Percentiles rank a stretch among this genome's conserved stretches.
These are phyloP conservation scores for Electrophaes corylata DNA, from an alignment of 2,888 invertebrate species.

Conservation along the genomic window DNA sequence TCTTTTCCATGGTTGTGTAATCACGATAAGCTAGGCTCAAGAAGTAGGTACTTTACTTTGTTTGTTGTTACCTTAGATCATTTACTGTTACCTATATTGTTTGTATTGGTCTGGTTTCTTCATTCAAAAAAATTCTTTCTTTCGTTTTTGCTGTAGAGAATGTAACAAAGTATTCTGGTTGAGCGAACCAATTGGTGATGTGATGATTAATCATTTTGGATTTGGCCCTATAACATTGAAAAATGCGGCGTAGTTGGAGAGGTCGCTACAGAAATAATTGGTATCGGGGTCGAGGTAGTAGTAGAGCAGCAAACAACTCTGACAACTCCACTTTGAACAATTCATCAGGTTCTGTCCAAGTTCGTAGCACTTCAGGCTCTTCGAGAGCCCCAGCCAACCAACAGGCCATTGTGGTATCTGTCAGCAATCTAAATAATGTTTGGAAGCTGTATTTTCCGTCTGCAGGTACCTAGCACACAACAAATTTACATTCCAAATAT, in stretches of 20 bases:
- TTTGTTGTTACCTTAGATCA: no score
- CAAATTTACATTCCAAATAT: not conserved
- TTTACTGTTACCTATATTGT: no score
- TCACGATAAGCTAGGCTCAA: no score
- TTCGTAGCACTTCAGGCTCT: constrained; percentile 56
- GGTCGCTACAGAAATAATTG: constrained; percentile 71
- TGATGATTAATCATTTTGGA: no score
- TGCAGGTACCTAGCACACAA: constrained; percentile 75
- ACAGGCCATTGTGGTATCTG: constrained; percentile 61
- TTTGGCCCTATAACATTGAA: no score
- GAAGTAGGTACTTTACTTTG: no score
- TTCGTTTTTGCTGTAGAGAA: no score
- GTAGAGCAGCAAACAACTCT: constrained; percentile 38
- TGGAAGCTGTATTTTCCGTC: constrained; percentile 92
- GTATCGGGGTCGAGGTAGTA: constrained; percentile 53
- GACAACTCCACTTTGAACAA: constrained; percentile 60
- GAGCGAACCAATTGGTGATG: no score
- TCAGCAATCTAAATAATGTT: constrained; percentile 80
- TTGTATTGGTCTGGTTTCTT: no score
- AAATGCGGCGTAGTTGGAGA: constrained; percentile 75
- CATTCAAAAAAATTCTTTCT: no score
- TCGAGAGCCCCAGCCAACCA: constrained; percentile 73
- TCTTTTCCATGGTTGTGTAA: no score
- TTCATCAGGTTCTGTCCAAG: constrained; percentile 51
- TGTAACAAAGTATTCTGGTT: no score